Percentiles rank a stretch among this genome's conserved stretches.
Evolutionary conservation across 2,797 vertebrate species (phyloP).

Genomic region (Ctenopoma kingsleyae): DNA sequence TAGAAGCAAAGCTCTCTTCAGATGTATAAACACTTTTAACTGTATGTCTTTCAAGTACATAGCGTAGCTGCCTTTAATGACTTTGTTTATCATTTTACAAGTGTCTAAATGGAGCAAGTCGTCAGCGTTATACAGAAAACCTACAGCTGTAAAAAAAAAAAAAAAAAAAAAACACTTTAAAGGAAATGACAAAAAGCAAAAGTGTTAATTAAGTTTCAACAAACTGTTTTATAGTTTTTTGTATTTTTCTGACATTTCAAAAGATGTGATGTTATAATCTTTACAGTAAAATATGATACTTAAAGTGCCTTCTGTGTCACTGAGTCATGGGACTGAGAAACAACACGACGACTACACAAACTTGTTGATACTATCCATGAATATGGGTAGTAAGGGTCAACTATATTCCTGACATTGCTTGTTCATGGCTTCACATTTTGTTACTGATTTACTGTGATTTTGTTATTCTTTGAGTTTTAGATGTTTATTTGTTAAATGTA

Average conservation of each 20-base stretch:
- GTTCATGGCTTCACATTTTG: not conserved
- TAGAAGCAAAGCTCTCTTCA: slow-evolving; percentile 16
- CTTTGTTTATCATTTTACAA: slow-evolving; percentile 41
- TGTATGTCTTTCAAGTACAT: slow-evolving; percentile 4
- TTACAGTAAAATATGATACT: too few relatives aligned
- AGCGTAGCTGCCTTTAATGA: slow-evolving; percentile 1
- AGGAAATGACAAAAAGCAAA: slow-evolving; percentile 7
- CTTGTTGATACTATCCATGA: not conserved
- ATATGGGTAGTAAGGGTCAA: not conserved
- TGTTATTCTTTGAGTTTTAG: not conserved
- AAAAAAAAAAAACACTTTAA: not conserved
- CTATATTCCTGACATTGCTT: not conserved
- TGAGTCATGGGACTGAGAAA: not conserved
- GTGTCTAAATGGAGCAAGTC: slow-evolving; percentile 4
- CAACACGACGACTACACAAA: not conserved
- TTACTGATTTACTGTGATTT: not conserved
- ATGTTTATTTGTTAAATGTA: not conserved
- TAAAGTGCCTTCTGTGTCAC: too few relatives aligned
- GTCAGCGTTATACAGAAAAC: not conserved
- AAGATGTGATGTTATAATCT: too few relatives aligned
- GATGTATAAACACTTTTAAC: slow-evolving; percentile 36
- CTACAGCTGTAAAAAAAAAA: not conserved
- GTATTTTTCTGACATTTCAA: too few relatives aligned
- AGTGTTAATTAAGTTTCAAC: too few relatives aligned
- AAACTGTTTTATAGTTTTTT: too few relatives aligned